A percentile compares a stretch with the other conserved stretches of the same genome.
Conservation (phyloP, 2,113 vertebrate genomes). For the Gavia stellata region DNA sequence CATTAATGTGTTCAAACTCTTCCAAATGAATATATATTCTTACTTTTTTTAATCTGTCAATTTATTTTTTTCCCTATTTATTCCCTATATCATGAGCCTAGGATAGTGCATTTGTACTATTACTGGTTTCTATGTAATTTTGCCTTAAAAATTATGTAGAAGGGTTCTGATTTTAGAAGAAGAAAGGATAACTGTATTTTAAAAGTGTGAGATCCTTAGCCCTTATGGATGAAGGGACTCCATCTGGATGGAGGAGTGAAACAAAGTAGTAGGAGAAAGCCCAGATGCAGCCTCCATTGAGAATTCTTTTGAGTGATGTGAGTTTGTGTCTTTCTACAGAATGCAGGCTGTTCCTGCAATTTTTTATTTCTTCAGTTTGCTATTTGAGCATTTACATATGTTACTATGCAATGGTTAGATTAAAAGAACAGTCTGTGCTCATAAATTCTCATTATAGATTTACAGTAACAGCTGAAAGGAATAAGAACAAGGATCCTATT, state of each 20-base stretch:
- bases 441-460: neutral
- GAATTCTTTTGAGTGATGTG: neutral
- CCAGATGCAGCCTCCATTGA: neutral
- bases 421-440: neutral
- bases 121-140: neutral
- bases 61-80: neutral
- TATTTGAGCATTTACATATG: neutral
- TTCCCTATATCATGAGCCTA: neutral
- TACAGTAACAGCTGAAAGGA: neutral
- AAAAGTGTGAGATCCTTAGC: neutral
- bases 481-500: neutral
- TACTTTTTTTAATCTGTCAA: neutral
- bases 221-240: neutral
- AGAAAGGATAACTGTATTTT: neutral
- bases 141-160: neutral
- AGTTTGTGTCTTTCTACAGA: neutral
- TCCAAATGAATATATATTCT: neutral
- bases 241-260: neutral
- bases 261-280: neutral
- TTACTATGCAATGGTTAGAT: neutral
- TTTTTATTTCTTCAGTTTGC: neutral
- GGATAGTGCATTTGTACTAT: neutral
- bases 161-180: neutral
- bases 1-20: neutral
- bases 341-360: neutral